phyloP scores from a whole-genome alignment of 1,140 invertebrate species.

The Lamellibrachia luymesi region DNA sequence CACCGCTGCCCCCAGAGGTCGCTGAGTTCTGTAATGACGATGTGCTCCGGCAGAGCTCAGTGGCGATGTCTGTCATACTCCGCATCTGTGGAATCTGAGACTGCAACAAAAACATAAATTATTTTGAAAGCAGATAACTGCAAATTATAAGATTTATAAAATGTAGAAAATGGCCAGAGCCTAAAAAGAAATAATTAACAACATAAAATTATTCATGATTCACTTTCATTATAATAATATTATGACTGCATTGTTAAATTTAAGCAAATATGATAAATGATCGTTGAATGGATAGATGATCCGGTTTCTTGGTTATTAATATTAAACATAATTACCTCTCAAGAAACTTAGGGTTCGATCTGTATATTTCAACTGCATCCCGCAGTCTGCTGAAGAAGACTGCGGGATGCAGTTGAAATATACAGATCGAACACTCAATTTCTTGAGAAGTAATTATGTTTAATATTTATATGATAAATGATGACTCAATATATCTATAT shows the following conservation, averaged over 20 bases:
- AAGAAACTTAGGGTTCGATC: too few species aligned
- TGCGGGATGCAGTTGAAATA: too few species aligned
- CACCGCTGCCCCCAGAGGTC: conserved; percentile 9
- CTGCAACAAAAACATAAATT: neutral
- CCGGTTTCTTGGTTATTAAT: too few species aligned
- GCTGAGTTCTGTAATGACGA: conserved; percentile 15
- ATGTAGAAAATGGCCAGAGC: too few species aligned
- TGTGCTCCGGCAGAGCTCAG: conserved; percentile 10
- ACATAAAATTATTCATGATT: neutral
- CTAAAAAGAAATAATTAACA: neutral
- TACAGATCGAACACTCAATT: too few species aligned
- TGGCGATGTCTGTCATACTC: conserved; percentile 17
- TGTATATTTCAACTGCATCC: too few species aligned
- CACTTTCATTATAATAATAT: neutral
- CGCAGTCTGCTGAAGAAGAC: too few species aligned
- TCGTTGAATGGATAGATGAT: too few species aligned
- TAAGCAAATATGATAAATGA: neutral
- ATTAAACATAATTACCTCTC: too few species aligned
- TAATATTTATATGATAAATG: too few species aligned
- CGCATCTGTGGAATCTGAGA: conserved; percentile 17
- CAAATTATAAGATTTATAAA: neutral
- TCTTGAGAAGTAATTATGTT: too few species aligned
- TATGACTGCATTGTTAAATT: neutral
- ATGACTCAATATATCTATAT: too few species aligned
- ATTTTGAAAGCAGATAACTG: neutral